Evolutionary conservation across 2,888 invertebrate species (phyloP), one percentile per base, ranked within the genome.

Genomic region (Drepanosiphum platanoidis): DNA sequence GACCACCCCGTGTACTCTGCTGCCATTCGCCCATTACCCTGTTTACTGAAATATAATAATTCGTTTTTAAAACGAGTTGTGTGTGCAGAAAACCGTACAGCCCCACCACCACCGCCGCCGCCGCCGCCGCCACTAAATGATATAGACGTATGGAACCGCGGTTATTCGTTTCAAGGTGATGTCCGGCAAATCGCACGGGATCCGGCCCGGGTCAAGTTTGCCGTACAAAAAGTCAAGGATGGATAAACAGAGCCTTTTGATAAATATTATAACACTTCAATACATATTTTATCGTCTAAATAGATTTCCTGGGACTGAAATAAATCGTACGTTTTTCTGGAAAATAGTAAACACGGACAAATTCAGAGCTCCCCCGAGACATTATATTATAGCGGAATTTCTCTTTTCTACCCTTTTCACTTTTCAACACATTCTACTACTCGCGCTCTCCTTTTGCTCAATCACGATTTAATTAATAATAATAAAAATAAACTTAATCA

Each of bases 41-140:
- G 68, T 68, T 68, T 36, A 52, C 79, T 58, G 71, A 70, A 81
- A 71, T 71, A 81, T 81, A 81, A 81, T 71, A 79, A 79, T 68
- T 68, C 79, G 79, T 68, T 79, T 79, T 79, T 46, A 79, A 79
- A 79, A 79, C 46, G 46, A 68, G n/a, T 66, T 32, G n/a, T 66
- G 64, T 46, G 66, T 22, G 42, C 78, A n/a, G 39, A 78, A 78
- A 64, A 34, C 64, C 39, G 32, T 66, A 34, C 15, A 66, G 1
- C 15, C 4, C 3, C 34, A 3, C 30, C 27, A n/a, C 11, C n/a
- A n/a, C n/a, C n/a, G n/a, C n/a, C n/a, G n/a, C n/a, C n/a, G n/a
- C n/a, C n/a, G n/a, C n/a, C n/a, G n/a, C n/a, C n/a, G n/a, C n/a
- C n/a, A n/a, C n/a, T n/a, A n/a, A n/a, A n/a, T n/a, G n/a, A n/a